Percentiles rank a stretch among this genome's conserved stretches.
phyloP scores from a whole-genome alignment of 1,140 invertebrate genomes.

The Drosophila tristis region DNA sequence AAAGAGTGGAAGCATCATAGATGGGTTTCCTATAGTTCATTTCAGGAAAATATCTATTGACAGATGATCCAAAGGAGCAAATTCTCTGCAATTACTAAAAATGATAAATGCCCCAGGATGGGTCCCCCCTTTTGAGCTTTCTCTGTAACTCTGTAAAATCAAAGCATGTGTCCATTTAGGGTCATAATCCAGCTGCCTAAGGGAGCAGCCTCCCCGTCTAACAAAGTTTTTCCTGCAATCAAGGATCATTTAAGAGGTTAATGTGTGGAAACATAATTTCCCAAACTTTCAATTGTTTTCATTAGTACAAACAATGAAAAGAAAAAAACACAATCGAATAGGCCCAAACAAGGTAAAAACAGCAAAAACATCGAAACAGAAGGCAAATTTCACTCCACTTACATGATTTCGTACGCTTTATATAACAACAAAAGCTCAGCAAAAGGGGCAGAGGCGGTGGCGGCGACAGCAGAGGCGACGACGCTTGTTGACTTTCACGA shows the following conservation, averaged over 20 bases:
- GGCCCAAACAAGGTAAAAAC: slow-evolving; percentile 39
- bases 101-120: not conserved
- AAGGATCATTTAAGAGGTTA: slow-evolving; percentile 37
- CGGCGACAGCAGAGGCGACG: too few relatives aligned
- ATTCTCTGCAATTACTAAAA: not conserved
- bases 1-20: not conserved
- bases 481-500: slow-evolving; percentile 68
- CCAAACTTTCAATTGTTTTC: slow-evolving; percentile 49
- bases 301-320: slow-evolving; percentile 28
- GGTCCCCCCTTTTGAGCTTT: too few relatives aligned
- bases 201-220: slow-evolving; percentile 1
- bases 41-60: not conserved
- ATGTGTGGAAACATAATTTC: slow-evolving; percentile 49
- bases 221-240: too few relatives aligned
- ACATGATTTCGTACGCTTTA: slow-evolving; percentile 78
- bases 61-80: not conserved
- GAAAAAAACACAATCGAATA: slow-evolving; percentile 45
- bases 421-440: slow-evolving; percentile 57
- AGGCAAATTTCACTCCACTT: slow-evolving; percentile 78
- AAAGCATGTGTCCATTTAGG: slow-evolving; percentile 33
- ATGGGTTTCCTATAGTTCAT: too few relatives aligned
- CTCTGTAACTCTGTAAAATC: not conserved
- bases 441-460: too few relatives aligned
- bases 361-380: slow-evolving; percentile 26
- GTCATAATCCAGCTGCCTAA: slow-evolving; percentile 6